A percentile compares a stretch with the other conserved stretches of the same genome.
Conservation (phyloP, 2,797 vertebrate species). For the Pyrocephalus nanus region DNA sequence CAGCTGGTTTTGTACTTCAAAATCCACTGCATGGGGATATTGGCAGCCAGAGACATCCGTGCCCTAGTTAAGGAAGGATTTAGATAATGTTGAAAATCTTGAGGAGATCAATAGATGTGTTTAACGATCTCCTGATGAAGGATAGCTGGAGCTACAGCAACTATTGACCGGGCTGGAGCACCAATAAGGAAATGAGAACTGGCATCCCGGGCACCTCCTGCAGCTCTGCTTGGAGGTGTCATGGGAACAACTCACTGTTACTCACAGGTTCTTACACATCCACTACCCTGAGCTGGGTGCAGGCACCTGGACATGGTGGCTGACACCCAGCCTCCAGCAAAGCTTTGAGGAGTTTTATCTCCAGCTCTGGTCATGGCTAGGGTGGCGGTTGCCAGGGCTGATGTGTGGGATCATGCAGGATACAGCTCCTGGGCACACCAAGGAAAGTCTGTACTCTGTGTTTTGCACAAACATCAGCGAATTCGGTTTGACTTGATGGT, state of each 20-base stretch:
- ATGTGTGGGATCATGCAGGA: accelerated
- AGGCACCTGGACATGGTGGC: background rate
- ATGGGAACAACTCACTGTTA: background rate
- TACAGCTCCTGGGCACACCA: background rate
- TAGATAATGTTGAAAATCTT: background rate
- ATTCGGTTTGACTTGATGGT: accelerated
- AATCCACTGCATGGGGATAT: background rate
- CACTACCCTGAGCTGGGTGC: accelerated
- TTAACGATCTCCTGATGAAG: background rate
- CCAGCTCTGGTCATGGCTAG: background rate
- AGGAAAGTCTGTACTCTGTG: background rate
- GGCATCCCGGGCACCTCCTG: background rate
- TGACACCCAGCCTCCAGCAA: background rate
- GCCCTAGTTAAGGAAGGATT: background rate
- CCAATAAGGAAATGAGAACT: background rate
- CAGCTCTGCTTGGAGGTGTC: background rate
- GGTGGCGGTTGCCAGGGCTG: background rate
- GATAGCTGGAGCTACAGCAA: background rate
- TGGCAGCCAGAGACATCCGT: background rate
- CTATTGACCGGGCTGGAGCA: background rate
- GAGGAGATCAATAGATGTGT: background rate
- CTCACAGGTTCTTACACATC: background rate
- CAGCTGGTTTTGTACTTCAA: background rate
- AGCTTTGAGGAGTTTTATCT: background rate
- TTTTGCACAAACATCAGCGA: background rate